phyloP scores from a whole-genome alignment of 2,113 vertebrate genomes.

The Pachycephala philippinensis region DNA sequence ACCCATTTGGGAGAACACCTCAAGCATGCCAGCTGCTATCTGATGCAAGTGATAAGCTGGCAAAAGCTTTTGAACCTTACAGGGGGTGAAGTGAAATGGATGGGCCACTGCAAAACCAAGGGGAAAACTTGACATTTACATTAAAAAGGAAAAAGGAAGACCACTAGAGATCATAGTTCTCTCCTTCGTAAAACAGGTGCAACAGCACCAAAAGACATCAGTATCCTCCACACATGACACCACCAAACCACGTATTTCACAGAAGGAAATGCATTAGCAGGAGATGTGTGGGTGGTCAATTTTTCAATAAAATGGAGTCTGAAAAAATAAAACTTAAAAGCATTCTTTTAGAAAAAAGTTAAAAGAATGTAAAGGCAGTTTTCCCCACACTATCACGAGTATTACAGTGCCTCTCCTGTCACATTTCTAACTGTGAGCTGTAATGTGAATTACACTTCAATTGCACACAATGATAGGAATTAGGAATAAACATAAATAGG shows the following conservation, averaged over 20 bases:
- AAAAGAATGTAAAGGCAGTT: neutral
- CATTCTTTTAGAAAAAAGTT: neutral
- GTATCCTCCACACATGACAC: neutral
- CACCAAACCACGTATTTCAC: neutral
- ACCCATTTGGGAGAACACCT: neutral
- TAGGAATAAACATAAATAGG: neutral
- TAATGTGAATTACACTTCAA: neutral
- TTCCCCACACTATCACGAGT: neutral
- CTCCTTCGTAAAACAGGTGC: neutral
- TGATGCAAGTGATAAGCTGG: neutral
- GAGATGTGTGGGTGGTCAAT: neutral
- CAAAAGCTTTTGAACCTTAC: conserved; percentile 6
- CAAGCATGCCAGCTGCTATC: neutral
- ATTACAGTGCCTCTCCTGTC: neutral
- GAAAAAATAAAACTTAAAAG: neutral
- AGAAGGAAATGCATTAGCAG: neutral
- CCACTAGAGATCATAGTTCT: neutral
- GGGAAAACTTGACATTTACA: neutral
- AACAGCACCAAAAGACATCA: neutral
- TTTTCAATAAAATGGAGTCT: neutral
- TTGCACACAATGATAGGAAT: neutral
- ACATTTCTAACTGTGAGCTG: neutral
- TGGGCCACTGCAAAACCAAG: neutral
- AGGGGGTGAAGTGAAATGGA: neutral
- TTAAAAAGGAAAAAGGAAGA: neutral